Evolutionary conservation across 2,888 invertebrate species (phyloP).

Genomic region (Agriopis leucophaearia): DNA sequence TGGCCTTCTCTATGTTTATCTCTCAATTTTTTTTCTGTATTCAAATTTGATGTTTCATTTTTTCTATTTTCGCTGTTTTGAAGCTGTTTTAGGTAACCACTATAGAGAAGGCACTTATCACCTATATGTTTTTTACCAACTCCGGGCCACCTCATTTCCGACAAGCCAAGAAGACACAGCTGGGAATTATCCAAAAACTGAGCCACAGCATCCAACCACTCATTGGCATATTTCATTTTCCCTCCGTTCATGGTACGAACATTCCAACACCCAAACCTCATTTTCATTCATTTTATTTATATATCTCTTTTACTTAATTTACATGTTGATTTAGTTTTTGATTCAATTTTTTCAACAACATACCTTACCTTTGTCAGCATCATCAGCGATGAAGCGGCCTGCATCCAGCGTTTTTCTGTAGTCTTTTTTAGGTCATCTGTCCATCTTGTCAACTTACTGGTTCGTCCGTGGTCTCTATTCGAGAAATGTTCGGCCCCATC

Average conservation of each 20-base stretch:
- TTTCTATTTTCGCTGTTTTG: no score
- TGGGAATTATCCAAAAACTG: background rate
- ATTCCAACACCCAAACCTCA: background rate
- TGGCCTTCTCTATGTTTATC: background rate
- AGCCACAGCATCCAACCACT: background rate
- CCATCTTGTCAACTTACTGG: no score
- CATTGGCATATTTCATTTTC: background rate
- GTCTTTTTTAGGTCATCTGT: no score
- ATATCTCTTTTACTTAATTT: no score
- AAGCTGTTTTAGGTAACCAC: background rate
- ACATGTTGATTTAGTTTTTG: no score
- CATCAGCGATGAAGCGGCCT: no score
- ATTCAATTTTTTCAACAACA: no score
- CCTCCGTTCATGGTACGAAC: background rate
- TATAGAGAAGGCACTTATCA: background rate
- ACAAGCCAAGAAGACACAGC: background rate
- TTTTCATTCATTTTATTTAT: no score
- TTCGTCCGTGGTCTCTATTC: no score
- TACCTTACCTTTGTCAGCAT: no score
- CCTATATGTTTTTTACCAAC: background rate
- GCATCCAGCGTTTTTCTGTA: no score
- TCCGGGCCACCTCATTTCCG: background rate
- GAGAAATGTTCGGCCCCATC: no score
- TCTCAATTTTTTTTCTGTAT: background rate
- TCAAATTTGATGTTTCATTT: background rate